Conservation (phyloP, 2,888 invertebrate genomes). For the Allolobophora icterica region DNA sequence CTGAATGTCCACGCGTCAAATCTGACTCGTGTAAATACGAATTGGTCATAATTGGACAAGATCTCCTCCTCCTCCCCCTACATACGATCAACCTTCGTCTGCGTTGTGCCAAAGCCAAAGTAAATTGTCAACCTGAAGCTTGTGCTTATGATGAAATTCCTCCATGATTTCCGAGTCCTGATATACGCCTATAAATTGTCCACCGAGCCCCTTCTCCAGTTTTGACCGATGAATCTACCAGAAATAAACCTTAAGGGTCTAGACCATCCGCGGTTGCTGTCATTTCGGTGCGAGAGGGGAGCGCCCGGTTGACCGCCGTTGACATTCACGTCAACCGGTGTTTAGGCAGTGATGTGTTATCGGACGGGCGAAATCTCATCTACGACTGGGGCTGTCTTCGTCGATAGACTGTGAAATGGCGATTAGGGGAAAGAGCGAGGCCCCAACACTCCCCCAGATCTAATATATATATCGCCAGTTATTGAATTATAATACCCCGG, state of each 20-base stretch:
- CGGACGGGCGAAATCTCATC: background rate
- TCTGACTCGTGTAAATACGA: too few species aligned
- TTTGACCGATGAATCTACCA: background rate
- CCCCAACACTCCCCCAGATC: background rate
- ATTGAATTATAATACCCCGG: slow-evolving; percentile 8
- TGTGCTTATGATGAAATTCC: background rate
- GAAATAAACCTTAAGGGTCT: background rate
- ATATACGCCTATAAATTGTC: background rate
- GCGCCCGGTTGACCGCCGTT: background rate
- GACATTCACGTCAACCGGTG: background rate
- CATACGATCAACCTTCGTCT: too few species aligned
- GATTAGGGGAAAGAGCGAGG: background rate
- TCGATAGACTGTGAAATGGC: background rate
- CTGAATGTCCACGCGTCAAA: too few species aligned
- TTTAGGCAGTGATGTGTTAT: background rate
- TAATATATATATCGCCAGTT: background rate
- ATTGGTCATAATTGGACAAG: too few species aligned
- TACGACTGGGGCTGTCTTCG: background rate
- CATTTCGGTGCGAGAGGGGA: background rate
- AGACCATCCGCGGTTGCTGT: background rate
- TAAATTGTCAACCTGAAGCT: background rate
- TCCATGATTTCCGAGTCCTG: background rate
- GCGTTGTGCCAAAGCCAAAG: background rate
- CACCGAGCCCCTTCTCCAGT: background rate
- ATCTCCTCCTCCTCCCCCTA: too few species aligned